Percentiles rank a stretch among this genome's conserved stretches.
These are phyloP conservation scores for Synchiropus splendidus DNA, from an alignment of 2,113 vertebrate genomes.

Conservation along the genomic window DNA sequence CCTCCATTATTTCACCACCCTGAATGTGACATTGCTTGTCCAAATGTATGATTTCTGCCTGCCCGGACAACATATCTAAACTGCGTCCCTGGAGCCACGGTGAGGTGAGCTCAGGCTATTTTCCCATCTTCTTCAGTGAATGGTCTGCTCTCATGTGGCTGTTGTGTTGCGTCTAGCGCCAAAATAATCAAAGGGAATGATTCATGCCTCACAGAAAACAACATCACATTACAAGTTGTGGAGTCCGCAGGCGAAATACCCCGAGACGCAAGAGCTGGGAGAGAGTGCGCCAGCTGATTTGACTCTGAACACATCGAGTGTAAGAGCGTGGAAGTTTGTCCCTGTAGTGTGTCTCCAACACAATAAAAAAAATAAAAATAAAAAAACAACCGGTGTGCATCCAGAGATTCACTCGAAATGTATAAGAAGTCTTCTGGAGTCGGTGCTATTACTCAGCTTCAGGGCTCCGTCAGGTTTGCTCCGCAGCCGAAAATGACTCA, in stretches of 20 bases:
- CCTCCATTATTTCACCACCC: neutral
- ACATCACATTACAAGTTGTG: slow-evolving; percentile 6
- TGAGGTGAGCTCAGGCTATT: slow-evolving; percentile 2
- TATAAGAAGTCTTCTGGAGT: neutral
- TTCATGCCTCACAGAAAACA: slow-evolving; percentile 4
- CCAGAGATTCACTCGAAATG: slow-evolving; percentile 8
- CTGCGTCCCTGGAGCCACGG: neutral
- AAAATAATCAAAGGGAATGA: slow-evolving; percentile 6
- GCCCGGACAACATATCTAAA: slow-evolving; percentile 1
- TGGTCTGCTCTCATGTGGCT: slow-evolving; percentile 9
- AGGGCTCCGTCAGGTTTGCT: no score
- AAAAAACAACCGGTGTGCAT: neutral
- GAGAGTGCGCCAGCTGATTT: slow-evolving; percentile 3
- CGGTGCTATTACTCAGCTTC: no score
- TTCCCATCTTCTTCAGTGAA: slow-evolving; percentile 1
- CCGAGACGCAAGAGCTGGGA: slow-evolving; percentile 1
- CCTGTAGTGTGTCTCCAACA: neutral
- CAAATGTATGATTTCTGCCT: neutral
- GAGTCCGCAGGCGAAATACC: slow-evolving; percentile 1
- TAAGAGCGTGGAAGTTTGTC: slow-evolving; percentile 1
- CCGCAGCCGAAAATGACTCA: neutral
- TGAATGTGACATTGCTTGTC: neutral
- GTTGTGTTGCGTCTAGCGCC: neutral
- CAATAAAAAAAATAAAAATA: no score
- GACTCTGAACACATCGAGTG: slow-evolving; percentile 1